Evolutionary conservation across 2,113 vertebrate genomes (phyloP).

Genomic region (Pygoscelis antarcticus): DNA sequence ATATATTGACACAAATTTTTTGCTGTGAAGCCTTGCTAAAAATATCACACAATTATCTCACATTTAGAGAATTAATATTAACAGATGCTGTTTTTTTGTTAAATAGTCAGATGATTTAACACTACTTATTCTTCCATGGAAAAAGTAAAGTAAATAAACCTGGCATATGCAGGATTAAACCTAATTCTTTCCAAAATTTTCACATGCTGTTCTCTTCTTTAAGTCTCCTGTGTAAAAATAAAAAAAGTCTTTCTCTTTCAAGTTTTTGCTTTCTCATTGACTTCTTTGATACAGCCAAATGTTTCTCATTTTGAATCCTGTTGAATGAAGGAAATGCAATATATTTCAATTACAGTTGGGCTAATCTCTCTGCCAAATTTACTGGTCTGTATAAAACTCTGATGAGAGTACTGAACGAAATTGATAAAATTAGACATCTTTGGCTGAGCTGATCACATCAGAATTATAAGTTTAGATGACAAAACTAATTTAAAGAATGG

Average conservation of each 20-base stretch:
- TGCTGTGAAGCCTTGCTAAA: neutral
- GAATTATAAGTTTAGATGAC: slow-evolving; percentile 27
- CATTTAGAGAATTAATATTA: neutral
- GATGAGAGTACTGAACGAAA: slow-evolving; percentile 2
- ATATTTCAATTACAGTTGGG: slow-evolving; percentile 27
- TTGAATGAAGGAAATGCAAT: slow-evolving; percentile 35
- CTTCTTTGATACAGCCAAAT: slow-evolving; percentile 2
- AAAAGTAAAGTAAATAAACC: neutral
- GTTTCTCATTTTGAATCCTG: slow-evolving; percentile 33
- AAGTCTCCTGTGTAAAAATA: neutral
- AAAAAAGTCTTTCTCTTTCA: neutral
- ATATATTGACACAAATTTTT: neutral
- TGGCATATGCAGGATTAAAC: neutral
- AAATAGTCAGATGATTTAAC: neutral
- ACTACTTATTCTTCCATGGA: neutral
- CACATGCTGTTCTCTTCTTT: neutral
- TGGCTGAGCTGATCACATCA: neutral
- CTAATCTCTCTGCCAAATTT: slow-evolving; percentile 34
- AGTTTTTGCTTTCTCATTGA: slow-evolving; percentile 22
- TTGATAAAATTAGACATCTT: slow-evolving; percentile 35
- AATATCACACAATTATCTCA: neutral
- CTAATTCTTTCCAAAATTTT: slow-evolving; percentile 1
- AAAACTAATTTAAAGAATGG: slow-evolving; percentile 46
- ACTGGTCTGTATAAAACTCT: neutral
- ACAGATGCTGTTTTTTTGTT: neutral